Conservation (phyloP, 1,140 invertebrate genomes). For the Monomorium pharaonis region DNA sequence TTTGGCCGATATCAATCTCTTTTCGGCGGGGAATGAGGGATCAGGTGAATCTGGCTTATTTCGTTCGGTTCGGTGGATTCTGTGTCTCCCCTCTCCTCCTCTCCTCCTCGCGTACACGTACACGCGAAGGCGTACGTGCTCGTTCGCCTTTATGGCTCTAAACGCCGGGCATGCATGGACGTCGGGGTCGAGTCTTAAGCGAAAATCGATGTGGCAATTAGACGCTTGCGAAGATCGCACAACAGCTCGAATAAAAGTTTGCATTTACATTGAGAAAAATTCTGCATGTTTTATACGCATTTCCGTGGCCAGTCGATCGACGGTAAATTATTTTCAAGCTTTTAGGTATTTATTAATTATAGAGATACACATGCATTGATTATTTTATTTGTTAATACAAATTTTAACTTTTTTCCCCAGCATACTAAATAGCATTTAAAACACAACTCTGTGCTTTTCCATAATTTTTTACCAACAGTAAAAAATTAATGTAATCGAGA, state of each 20-base stretch:
- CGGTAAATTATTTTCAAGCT: background rate
- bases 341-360: background rate
- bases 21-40: slow-evolving; percentile 56
- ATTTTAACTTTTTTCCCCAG: background rate
- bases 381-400: too few relatives aligned
- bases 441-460: background rate
- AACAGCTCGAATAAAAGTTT: background rate
- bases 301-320: background rate
- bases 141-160: slow-evolving; percentile 18
- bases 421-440: background rate
- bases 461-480: background rate
- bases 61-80: slow-evolving; percentile 43
- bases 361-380: background rate
- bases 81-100: too few relatives aligned
- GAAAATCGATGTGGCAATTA: slow-evolving; percentile 66
- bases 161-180: slow-evolving; percentile 31
- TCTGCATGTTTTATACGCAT: background rate
- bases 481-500: background rate
- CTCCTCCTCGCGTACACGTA: background rate
- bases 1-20: slow-evolving; percentile 63
- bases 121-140: slow-evolving; percentile 39
- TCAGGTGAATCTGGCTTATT: slow-evolving; percentile 63
- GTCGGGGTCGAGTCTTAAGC: slow-evolving; percentile 21
- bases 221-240: slow-evolving; percentile 18
- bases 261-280: background rate